Evolutionary conservation across 2,113 vertebrate species (phyloP), one percentile per base, ranked within the genome.

Genomic region (Gopherus flavomarginatus): DNA sequence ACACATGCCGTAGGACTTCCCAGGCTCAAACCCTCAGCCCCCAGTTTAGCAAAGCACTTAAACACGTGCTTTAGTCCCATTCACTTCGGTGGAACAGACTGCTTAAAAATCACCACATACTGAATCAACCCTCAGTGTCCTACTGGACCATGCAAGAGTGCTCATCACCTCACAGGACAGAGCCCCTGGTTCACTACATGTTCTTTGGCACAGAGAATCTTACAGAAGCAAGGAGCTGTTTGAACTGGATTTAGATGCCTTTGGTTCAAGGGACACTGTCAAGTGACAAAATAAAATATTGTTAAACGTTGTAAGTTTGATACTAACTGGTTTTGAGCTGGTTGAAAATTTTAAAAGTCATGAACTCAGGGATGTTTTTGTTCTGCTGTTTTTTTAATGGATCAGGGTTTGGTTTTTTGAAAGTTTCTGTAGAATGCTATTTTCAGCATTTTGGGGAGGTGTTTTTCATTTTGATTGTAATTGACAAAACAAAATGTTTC

Each of bases 221-320:
- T 47, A 14, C 14, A 7, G 75, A 78, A 14, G 42, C 24, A 27
- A 26, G 26, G 75, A 44, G 24, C 21, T 11, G 19, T 72, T 47
- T 44, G 75, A 47, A 47, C 6, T 78, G 42, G 75, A 78, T 78
- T 78, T 29, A 78, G 42, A 78, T 14, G 44, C 42, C 42, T 47
- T 78, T 47, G 24, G 21, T 47, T 14, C 14, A 78, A 78, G 75
- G 75, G 75, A 78, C 75, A 78, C 75, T 47, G 42, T 78, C 75
- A 78, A 91, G 87, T 90, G 92, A 83, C 7, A 29, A n/a, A 96
- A 88, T 92, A 94, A 96, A 93, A 91, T 81, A 75, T 17, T 87
- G 65, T 97, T 95, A 94, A 83, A 81, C 92, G 79, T 96, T 56
- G 52, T 88, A 12, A 44, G 65, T 69, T 50, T 81, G 57, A 78